These are phyloP conservation scores for Erebia ligea DNA, from an alignment of 2,888 invertebrate species.

Conservation along the genomic window DNA sequence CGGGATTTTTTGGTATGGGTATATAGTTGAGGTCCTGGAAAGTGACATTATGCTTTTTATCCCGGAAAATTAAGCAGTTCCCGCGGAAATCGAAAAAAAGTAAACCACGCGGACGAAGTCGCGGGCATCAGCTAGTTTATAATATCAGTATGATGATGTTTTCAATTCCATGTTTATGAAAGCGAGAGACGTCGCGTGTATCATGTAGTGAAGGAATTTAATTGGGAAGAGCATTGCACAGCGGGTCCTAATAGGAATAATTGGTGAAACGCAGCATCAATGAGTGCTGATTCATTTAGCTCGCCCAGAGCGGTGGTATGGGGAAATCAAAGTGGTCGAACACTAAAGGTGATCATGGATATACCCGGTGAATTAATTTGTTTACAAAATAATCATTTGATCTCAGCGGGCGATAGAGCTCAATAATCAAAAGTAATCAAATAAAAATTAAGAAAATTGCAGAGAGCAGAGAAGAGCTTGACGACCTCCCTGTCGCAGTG, in stretches of 20 bases:
- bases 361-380: not conserved
- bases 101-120: too few relatives aligned
- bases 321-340: not conserved
- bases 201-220: not conserved
- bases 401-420: not conserved
- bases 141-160: too few relatives aligned
- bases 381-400: not conserved
- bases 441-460: too few relatives aligned
- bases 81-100: too few relatives aligned
- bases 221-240: conserved; percentile 10
- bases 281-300: conserved; percentile 41
- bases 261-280: conserved; percentile 36
- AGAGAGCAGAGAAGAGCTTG: too few relatives aligned
- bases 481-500: too few relatives aligned
- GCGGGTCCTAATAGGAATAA: conserved; percentile 31
- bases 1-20: too few relatives aligned
- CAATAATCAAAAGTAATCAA: too few relatives aligned
- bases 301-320: not conserved
- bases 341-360: not conserved
- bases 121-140: too few relatives aligned
- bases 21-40: too few relatives aligned
- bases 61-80: too few relatives aligned
- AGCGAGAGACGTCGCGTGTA: not conserved
- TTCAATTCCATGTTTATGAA: not conserved
- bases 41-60: too few relatives aligned